Base-by-base conservation (phyloP, 2,113 vertebrate species). In the Cercocebus atys region DNA sequence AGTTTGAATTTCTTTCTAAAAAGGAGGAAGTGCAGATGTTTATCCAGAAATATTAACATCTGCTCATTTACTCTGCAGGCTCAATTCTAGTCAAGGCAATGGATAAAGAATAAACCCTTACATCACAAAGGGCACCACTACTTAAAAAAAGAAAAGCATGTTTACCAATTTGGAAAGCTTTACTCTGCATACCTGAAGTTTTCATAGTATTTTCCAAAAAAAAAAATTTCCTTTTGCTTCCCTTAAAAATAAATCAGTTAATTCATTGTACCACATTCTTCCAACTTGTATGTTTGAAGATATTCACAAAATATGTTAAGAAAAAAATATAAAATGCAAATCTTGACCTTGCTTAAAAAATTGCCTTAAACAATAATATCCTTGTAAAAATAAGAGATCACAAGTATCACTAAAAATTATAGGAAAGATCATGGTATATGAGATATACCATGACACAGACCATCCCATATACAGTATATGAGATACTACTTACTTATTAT, bases 291-390 rank as follows among this genome's bases (percentile, higher is more conserved):
- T 73, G 45, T 81, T 68, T 94, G 22, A 96, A 92, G 50, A 92
- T 23, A 87, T 55, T 94, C 7, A 75, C 40, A 95, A 55, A 75
- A 83, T 14, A 78, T 40, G 20, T 32, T 68, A 88, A 96, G 13
- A 95, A 88, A 73, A 93, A 81, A 81, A 89, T 5, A 52, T 57
- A 84, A 79, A 95, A 95, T 96, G 70, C n/a, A 86, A 95, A 93
- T 94, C 20, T 94, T 94, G n/a, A 88, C 9, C 45, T 88, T 85
- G 18, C 78, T 94, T 13, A 20, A 76, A 93, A 90, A 52, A 30
- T 8, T 25, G 75, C 25, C 47, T 94, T 80, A 40, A 81, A 64
- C 30, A 6, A 52, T 55, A 79, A 81, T 47, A 7, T 79, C 64
- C 5, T 94, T 70, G 70, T 23, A 95, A 83, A 90, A 97, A 94